Percentiles rank a stretch among this genome's conserved stretches.
These are phyloP conservation scores for Rallus crepitans DNA, from an alignment of 2,797 vertebrate species.

Conservation along the genomic window DNA sequence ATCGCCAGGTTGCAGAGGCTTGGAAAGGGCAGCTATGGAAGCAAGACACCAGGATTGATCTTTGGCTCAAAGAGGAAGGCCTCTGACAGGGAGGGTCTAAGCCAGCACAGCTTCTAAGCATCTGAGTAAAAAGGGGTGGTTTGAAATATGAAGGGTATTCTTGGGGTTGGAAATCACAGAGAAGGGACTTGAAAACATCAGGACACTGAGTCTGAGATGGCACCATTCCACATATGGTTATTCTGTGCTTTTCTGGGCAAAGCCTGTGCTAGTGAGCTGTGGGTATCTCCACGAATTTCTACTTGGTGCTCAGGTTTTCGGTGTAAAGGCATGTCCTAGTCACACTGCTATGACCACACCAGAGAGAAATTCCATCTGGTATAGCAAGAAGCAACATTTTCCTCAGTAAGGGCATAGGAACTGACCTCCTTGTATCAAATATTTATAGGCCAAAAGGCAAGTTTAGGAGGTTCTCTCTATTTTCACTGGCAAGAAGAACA, in stretches of 20 bases:
- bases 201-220: not conserved
- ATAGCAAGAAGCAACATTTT: not conserved
- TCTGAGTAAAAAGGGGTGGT: not conserved
- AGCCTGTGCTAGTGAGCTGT: not conserved
- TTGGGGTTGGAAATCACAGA: not conserved
- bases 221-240: not conserved
- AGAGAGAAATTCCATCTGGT: not conserved
- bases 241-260: not conserved
- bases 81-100: not conserved
- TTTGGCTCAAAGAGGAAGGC: not conserved
- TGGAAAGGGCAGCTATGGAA: not conserved
- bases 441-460: not conserved
- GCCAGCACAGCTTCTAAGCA: not conserved
- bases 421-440: not conserved
- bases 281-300: not conserved
- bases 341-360: rapidly evolving
- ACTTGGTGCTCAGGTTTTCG: not conserved
- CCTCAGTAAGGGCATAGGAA: not conserved
- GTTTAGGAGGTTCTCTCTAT: not conserved
- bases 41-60: not conserved
- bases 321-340: not conserved
- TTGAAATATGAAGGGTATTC: not conserved
- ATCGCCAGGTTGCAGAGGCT: not conserved
- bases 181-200: not conserved
- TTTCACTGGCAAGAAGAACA: not conserved